phyloP scores from a whole-genome alignment of 2,888 invertebrate species.

The Agrochola macilenta region DNA sequence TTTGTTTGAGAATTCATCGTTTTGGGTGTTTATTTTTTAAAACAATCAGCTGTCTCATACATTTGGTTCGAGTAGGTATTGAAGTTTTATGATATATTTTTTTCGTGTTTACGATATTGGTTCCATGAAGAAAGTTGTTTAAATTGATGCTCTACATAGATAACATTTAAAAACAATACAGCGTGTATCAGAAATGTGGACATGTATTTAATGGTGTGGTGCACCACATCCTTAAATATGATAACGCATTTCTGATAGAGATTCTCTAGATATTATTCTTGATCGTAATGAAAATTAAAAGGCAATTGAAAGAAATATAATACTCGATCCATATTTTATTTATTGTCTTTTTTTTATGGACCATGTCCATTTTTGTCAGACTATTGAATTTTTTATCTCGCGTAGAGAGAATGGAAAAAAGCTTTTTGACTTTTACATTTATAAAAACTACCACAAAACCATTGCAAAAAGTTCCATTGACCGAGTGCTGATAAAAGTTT shows the following conservation, averaged over 20 bases:
- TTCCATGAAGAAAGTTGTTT: neutral
- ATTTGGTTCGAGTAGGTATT: neutral
- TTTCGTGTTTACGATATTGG: neutral
- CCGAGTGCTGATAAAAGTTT: neutral
- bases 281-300: neutral
- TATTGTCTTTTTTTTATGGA: neutral
- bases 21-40: constrained; percentile 9
- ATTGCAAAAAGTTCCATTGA: neutral
- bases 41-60: neutral
- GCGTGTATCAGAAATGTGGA: too few species aligned
- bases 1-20: constrained; percentile 26
- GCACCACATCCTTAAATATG: too few species aligned
- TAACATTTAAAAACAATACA: too few species aligned
- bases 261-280: neutral
- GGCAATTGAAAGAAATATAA: neutral
- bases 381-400: neutral
- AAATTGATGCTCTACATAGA: too few species aligned
- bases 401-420: neutral
- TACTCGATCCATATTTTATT: neutral
- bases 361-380: neutral
- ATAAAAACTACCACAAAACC: constrained; percentile 9
- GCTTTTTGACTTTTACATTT: neutral
- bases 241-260: too few species aligned
- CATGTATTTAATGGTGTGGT: too few species aligned
- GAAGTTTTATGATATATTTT: neutral